These are phyloP conservation scores for Brachionus sp. DNA, from an alignment of 1,140 invertebrate species.

Conservation along the genomic window DNA sequence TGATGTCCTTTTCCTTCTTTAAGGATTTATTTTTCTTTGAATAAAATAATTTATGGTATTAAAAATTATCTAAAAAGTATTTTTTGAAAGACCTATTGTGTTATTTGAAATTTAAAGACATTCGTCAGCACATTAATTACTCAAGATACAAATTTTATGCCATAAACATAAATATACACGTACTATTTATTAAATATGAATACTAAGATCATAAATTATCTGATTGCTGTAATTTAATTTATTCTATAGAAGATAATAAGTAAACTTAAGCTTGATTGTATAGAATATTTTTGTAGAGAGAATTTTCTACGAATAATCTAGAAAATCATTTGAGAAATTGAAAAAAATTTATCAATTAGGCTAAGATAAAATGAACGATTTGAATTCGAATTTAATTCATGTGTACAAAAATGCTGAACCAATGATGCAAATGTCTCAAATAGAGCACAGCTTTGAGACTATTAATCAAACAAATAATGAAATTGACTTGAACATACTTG, in stretches of 20 bases:
- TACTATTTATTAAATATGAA: neutral
- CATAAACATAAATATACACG: neutral
- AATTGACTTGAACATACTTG: neutral
- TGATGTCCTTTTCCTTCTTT: neutral
- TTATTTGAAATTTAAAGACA: neutral
- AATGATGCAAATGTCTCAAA: neutral
- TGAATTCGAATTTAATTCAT: neutral
- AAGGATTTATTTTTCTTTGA: neutral
- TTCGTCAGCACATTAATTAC: neutral
- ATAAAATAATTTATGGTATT: neutral
- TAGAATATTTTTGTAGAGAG: neutral
- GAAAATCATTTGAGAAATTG: neutral
- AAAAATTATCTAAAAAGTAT: neutral
- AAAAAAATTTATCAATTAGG: neutral
- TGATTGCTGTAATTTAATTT: neutral
- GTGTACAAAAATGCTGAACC: neutral
- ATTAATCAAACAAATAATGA: neutral
- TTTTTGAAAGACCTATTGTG: neutral
- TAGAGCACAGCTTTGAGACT: neutral
- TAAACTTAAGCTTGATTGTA: neutral
- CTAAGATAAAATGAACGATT: neutral
- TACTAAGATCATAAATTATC: neutral
- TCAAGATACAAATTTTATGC: neutral
- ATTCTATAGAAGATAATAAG: neutral
- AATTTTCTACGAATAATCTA: neutral